Percentiles rank a stretch among this genome's conserved stretches.
phyloP scores from a whole-genome alignment of 2,797 vertebrate species.

The Coregonus ussuriensis region DNA sequence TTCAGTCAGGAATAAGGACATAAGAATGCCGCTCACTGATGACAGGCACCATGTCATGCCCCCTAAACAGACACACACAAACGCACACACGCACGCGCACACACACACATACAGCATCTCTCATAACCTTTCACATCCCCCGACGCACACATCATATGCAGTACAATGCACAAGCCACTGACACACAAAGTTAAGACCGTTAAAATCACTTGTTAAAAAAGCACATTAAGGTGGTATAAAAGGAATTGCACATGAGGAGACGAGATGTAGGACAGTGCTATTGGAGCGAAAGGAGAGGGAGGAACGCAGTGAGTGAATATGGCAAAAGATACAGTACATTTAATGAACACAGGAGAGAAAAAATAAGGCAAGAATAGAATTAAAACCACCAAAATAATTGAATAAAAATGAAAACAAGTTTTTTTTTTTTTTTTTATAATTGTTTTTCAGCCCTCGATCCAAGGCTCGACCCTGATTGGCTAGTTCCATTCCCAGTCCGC shows the following conservation, averaged over 20 bases:
- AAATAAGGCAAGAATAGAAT: constrained; percentile 37
- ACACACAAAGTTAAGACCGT: constrained; percentile 60
- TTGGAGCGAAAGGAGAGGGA: background rate
- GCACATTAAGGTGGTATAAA: constrained; percentile 87
- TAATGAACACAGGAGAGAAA: constrained; percentile 55
- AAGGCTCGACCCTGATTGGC: constrained; percentile 41
- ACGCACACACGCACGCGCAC: constrained; percentile 45
- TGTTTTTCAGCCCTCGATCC: constrained; percentile 49
- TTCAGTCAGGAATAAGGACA: constrained; percentile 20
- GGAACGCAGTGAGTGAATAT: constrained; percentile 32
- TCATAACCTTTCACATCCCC: constrained; percentile 6
- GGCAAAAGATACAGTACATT: constrained; percentile 69
- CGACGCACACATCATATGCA: constrained; percentile 46
- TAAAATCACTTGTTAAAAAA: constrained; percentile 69
- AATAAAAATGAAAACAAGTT: constrained; percentile 62
- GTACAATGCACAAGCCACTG: constrained; percentile 66
- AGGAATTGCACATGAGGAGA: constrained; percentile 71
- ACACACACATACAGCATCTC: constrained; percentile 17
- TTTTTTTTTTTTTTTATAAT: constrained; percentile 57
- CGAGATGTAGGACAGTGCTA: constrained; percentile 22
- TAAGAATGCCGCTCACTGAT: constrained; percentile 51
- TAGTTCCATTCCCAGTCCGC: constrained; percentile 17
- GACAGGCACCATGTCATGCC: constrained; percentile 61
- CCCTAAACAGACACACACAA: constrained; percentile 40
- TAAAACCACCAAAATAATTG: constrained; percentile 54